A percentile compares a stretch with the other conserved stretches of the same genome.
phyloP scores from a whole-genome alignment of 2,113 vertebrate genomes.

The Hemiscyllium ocellatum region DNA sequence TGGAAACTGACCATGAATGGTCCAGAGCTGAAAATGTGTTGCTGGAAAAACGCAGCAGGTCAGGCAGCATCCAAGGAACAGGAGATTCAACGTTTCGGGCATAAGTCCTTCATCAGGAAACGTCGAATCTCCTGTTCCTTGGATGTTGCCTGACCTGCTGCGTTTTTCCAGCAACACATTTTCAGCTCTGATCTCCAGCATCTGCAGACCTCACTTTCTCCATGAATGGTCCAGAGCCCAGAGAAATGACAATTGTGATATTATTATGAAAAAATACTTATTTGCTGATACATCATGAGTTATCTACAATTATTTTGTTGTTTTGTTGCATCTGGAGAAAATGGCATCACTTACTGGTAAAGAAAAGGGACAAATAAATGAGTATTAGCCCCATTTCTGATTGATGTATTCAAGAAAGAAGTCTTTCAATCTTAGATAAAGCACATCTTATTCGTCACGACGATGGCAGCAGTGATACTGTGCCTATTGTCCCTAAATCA shows the following conservation, averaged over 20 bases:
- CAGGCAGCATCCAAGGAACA: no score
- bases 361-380: neutral
- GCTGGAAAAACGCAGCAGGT: no score
- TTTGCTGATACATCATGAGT: neutral
- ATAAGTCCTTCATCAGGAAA: no score
- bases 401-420: neutral
- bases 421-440: neutral
- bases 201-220: no score
- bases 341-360: neutral
- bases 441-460: neutral
- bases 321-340: neutral
- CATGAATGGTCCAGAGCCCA: no score
- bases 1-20: neutral
- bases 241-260: neutral
- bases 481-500: neutral
- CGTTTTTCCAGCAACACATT: no score
- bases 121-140: no score
- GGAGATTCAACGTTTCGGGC: no score
- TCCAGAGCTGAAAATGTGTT: no score
- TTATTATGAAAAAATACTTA: neutral
- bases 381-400: neutral
- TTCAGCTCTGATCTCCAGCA: no score
- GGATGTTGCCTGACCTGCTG: no score
- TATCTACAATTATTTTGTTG: neutral
- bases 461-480: neutral